Base-by-base conservation (phyloP, 2,797 vertebrate species). In the Takifugu rubripes region DNA sequence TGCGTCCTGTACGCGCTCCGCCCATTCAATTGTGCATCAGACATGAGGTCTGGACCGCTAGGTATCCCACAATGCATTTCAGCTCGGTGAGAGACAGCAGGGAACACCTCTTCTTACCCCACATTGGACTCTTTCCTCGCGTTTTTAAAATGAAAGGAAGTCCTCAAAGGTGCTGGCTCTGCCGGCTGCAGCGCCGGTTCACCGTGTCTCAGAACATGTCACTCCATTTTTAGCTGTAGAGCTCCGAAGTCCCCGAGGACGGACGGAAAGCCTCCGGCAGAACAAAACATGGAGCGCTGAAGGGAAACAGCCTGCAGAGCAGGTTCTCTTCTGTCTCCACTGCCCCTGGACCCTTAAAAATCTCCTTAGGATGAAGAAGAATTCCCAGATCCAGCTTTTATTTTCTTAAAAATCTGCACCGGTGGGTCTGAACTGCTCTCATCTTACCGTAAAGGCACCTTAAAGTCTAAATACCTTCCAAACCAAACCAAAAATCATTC, bases 291-390 rank as follows among this genome's bases (percentile, higher is more conserved):
- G 56, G 25, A 58, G 42, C 44, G 47, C 42, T 68, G 71, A 70
- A 70, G 52, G 17, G 24, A 70, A 72, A 64, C 52, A 54, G 62
- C 21, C 44, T 7, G 54, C 64, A 57, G 58, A 51, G 31, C 50
- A 65, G 64, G 66, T 67, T 72, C 59, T 74, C 58, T 69, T 69
- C 66, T 58, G 7, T 79, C 63, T 82, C 59, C 27, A 58, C 60
- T 59, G 59, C 66, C 64, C 49, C 52, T 59, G 27, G 52, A 61
- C 52, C 72, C 56, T 49, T 48, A 25, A 61, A 31, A 49, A 54
- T 17, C 5, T 6, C 5, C 1, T 45, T 45, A 75, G 64, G 3
- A 52, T 57, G 54, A 66, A 15, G 46, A 27, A 54, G 49, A 36
- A 6, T 14, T 2, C 21, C 17, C 21, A 36, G 8, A 24, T 24